phyloP scores from a whole-genome alignment of 2,888 invertebrate genomes.

The Lottia gigantea region DNA sequence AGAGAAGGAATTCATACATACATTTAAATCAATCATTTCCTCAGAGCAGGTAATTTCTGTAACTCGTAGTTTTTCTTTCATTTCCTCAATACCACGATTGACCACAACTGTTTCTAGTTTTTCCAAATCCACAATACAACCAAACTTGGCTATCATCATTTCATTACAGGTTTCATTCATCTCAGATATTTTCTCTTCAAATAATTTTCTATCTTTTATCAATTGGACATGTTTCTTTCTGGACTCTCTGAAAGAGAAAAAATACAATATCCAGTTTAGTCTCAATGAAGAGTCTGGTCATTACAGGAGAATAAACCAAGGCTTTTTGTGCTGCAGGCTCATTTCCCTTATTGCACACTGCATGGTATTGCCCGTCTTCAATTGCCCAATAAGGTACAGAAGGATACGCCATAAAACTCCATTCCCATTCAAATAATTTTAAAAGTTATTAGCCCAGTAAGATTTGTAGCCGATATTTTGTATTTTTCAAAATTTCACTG shows the following conservation, averaged over 20 bases:
- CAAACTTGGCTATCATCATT: conserved; percentile 68
- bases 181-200: conserved; percentile 60
- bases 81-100: conserved; percentile 66
- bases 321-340: neutral
- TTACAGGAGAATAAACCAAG: too few species aligned
- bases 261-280: neutral
- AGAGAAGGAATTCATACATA: conserved; percentile 37
- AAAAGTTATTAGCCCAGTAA: too few species aligned
- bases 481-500: too few species aligned
- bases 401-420: too few species aligned
- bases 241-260: conserved; percentile 55
- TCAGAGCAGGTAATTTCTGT: conserved; percentile 59
- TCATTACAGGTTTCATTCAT: conserved; percentile 64
- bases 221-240: conserved; percentile 64
- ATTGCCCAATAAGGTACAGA: too few species aligned
- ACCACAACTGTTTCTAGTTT: conserved; percentile 67
- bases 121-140: conserved; percentile 65
- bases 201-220: conserved; percentile 63
- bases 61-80: conserved; percentile 64
- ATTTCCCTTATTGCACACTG: too few species aligned
- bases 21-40: conserved; percentile 61
- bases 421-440: too few species aligned
- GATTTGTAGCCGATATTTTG: too few species aligned
- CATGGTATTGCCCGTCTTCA: too few species aligned
- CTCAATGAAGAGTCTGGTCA: too few species aligned